A percentile compares a stretch with the other conserved stretches of the same genome.
phyloP scores from a whole-genome alignment of 2,113 vertebrate genomes.

The Atlantisia rogersi region DNA sequence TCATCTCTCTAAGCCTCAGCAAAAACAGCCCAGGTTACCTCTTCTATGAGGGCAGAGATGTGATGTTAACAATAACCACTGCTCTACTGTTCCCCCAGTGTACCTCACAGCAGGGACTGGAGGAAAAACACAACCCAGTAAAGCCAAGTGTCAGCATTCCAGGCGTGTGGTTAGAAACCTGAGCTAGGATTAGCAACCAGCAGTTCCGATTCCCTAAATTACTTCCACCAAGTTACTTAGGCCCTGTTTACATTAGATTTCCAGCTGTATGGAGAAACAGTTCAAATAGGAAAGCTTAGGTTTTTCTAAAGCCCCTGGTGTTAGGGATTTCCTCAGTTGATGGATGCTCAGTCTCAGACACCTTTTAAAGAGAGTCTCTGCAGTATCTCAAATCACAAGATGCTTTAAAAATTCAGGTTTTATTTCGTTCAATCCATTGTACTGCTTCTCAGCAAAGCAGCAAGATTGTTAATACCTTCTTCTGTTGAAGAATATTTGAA shows the following conservation, averaged over 20 bases:
- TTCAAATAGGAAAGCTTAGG: slow-evolving; percentile 3
- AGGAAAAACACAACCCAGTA: background rate
- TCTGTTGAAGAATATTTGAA: background rate
- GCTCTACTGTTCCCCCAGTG: background rate
- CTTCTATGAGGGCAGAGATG: background rate
- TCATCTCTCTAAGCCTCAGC: background rate
- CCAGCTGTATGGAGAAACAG: background rate
- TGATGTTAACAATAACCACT: background rate
- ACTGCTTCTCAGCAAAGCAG: background rate
- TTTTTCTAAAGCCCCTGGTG: slow-evolving; percentile 25
- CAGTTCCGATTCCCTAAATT: slow-evolving; percentile 15
- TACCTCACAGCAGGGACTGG: background rate
- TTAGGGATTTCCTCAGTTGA: slow-evolving; percentile 29
- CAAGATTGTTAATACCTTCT: background rate
- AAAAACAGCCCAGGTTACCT: background rate
- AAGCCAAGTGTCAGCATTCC: background rate
- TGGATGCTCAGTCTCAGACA: slow-evolving; percentile 3
- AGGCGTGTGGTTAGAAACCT: background rate
- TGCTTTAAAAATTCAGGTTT: slow-evolving; percentile 29
- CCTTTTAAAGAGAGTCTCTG: slow-evolving; percentile 19
- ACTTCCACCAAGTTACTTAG: slow-evolving; percentile 6
- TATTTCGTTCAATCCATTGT: slow-evolving; percentile 36
- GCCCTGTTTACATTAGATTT: slow-evolving; percentile 28
- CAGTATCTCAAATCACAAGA: slow-evolving; percentile 29
- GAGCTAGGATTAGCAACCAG: slow-evolving; percentile 27